phyloP scores from a whole-genome alignment of 2,888 invertebrate species.

The Cordilura impudica region DNA sequence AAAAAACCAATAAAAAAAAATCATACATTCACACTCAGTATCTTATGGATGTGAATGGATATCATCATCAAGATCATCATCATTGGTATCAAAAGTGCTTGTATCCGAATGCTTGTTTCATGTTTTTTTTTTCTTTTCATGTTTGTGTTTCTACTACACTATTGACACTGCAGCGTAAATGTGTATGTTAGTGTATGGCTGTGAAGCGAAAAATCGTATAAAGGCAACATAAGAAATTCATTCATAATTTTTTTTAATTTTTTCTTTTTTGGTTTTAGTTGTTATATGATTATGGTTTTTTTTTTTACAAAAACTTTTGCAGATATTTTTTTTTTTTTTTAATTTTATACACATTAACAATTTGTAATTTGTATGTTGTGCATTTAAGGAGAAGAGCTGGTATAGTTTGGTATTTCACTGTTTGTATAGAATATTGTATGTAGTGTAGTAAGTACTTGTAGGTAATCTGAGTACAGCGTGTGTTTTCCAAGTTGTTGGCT shows the following conservation, averaged over 20 bases:
- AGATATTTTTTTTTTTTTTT: slow-evolving; percentile 32
- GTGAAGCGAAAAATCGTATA: slow-evolving; percentile 66
- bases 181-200: slow-evolving; percentile 6
- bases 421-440: neutral
- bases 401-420: neutral
- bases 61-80: slow-evolving; percentile 40
- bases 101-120: slow-evolving; percentile 12
- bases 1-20: neutral
- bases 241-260: slow-evolving; percentile 70
- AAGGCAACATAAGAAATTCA: slow-evolving; percentile 76
- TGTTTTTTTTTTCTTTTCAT: slow-evolving; percentile 4
- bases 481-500: slow-evolving; percentile 56
- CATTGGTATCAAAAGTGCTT: slow-evolving; percentile 11
- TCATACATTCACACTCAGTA: slow-evolving; percentile 18
- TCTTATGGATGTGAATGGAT: slow-evolving; percentile 47
- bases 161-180: neutral
- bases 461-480: slow-evolving; percentile 45
- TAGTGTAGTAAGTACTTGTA: neutral
- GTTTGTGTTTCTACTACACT: neutral
- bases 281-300: neutral
- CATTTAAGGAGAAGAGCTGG: neutral
- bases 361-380: slow-evolving; percentile 17
- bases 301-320: slow-evolving; percentile 4
- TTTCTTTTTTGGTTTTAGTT: slow-evolving; percentile 22
- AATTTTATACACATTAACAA: slow-evolving; percentile 34